phyloP scores from a whole-genome alignment of 2,797 vertebrate genomes.

The Oryzias dopingdopingensis region DNA sequence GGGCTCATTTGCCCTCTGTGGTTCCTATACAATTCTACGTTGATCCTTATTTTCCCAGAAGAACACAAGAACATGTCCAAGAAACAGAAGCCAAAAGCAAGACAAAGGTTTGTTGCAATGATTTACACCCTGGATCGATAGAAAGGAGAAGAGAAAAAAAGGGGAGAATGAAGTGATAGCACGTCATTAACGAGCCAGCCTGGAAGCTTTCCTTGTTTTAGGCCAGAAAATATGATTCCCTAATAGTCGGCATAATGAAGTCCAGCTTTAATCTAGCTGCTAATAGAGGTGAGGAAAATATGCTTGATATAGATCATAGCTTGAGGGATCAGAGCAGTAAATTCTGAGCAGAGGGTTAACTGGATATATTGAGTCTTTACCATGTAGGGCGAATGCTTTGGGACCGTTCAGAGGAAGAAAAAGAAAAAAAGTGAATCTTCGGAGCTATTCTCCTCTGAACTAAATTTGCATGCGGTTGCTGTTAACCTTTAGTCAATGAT shows the following conservation, averaged over 20 bases:
- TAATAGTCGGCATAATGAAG: slow-evolving; percentile 36
- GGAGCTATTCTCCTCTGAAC: slow-evolving; percentile 40
- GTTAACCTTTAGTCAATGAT: slow-evolving; percentile 67
- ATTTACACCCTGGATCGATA: slow-evolving; percentile 21
- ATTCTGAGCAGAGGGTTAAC: slow-evolving; percentile 53
- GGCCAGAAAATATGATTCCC: no score
- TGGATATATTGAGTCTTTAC: slow-evolving; percentile 34
- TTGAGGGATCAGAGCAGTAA: slow-evolving; percentile 49
- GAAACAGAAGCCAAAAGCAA: slow-evolving; percentile 17
- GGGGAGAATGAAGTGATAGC: background rate
- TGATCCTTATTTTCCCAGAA: slow-evolving; percentile 2
- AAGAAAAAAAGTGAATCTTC: slow-evolving; percentile 13
- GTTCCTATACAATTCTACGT: background rate
- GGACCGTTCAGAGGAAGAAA: slow-evolving; percentile 22
- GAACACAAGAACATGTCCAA: slow-evolving; percentile 7
- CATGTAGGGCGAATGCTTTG: slow-evolving; percentile 45
- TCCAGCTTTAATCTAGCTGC: slow-evolving; percentile 36
- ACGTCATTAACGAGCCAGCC: no score
- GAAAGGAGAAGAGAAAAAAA: background rate
- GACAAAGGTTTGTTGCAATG: slow-evolving; percentile 6
- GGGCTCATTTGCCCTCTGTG: background rate
- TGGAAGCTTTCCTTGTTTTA: background rate
- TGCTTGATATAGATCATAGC: slow-evolving; percentile 56
- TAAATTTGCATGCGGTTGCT: slow-evolving; percentile 48
- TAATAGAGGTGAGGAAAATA: slow-evolving; percentile 52